Evolutionary conservation across 2,113 vertebrate species (phyloP).

Genomic region (Calyptomena viridis): DNA sequence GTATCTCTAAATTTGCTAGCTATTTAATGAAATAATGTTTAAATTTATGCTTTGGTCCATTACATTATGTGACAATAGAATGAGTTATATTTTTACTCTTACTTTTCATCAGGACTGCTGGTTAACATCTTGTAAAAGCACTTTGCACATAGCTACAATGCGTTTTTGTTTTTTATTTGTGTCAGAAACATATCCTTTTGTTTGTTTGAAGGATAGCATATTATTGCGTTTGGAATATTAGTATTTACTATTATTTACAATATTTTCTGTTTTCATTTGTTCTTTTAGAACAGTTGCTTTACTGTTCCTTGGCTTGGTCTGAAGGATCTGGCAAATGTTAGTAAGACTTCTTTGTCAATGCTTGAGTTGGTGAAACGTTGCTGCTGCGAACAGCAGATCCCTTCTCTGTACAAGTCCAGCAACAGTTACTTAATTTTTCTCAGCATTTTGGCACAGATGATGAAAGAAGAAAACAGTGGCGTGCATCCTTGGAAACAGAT

Average conservation of each 20-base stretch:
- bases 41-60: neutral
- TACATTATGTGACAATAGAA: neutral
- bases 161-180: neutral
- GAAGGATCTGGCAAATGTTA: conserved; percentile 79
- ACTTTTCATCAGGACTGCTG: neutral
- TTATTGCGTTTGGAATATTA: neutral
- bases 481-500: conserved; percentile 93
- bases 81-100: neutral
- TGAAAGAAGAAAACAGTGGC: conserved; percentile 79
- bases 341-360: conserved; percentile 85
- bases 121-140: neutral
- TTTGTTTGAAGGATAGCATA: neutral
- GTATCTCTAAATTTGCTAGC: neutral
- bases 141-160: neutral
- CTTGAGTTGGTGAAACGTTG: conserved; percentile 85
- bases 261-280: neutral
- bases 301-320: conserved; percentile 91
- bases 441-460: conserved; percentile 84
- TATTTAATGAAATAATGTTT: neutral
- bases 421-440: conserved; percentile 95
- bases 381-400: conserved; percentile 74
- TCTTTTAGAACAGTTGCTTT: conserved; percentile 84
- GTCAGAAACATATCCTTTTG: neutral
- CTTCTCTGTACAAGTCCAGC: conserved; percentile 82
- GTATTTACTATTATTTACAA: neutral